Base-by-base conservation (phyloP, 2,888 invertebrate genomes). In the Scaptomyza parva region DNA sequence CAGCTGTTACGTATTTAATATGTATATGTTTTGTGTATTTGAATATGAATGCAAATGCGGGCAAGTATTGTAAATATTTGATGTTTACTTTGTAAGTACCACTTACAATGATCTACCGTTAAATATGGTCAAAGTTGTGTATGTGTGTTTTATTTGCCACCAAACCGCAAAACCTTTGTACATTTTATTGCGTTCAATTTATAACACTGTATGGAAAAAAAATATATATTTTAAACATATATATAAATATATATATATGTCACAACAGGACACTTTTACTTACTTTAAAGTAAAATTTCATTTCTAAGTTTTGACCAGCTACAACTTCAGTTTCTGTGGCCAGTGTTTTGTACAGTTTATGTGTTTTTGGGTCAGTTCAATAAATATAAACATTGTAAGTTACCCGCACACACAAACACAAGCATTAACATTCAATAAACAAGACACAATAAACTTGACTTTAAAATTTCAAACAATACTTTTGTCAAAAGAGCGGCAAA, bases 1-100 rank as follows among this genome's bases (percentile, higher is more conserved):
- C 66, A 55, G 59, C 68, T 69, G 59, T 68, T 58, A 45, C 35
- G 39, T 40, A 47, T 41, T 62, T 47, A 26, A n/a, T 55, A 47
- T 48, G 40, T 47, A 30, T 53, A 26, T 48, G 53, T 14, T 39
- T 58, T 62, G 35, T 55, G 41, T 60, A 58, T 61, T 61, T 58
- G 30, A 33, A 47, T 58, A 17, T 61, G 40, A 24, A 64, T 72
- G 57, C 45, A 54, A 37, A 73, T 73, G 72, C 72, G 73, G 72
- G 69, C 44, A 65, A 64, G 57, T 51, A 53, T 58, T 50, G 72
- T 73, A 73, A 73, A 69, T 73, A 73, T 73, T 73, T 72, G 30
- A 60, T 72, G 45, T 72, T 72, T 73, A 45, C 43, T 51, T 52
- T 20, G 62, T 30, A 44, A 47, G 52, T 17, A 53, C 41, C 51